These are phyloP conservation scores for Castor canadensis DNA, from an alignment of 2,113 vertebrate species.

Conservation along the genomic window DNA sequence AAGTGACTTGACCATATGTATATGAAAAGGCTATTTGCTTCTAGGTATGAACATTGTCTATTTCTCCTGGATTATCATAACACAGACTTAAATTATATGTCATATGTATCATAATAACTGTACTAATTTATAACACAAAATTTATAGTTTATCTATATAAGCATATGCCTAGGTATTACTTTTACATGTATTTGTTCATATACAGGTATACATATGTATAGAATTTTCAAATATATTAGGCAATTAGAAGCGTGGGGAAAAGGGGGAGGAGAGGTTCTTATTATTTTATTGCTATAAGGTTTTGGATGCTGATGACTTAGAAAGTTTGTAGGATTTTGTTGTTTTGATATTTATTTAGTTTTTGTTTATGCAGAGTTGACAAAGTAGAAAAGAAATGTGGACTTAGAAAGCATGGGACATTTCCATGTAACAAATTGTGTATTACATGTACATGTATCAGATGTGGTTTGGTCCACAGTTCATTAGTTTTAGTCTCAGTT, in stretches of 20 bases:
- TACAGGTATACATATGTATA: neutral
- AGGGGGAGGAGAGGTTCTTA: neutral
- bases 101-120: neutral
- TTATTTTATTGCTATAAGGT: neutral
- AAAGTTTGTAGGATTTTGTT: neutral
- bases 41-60: neutral
- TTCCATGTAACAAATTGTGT: neutral
- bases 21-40: neutral
- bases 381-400: neutral
- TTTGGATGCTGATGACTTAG: neutral
- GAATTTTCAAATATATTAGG: neutral
- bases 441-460: accelerated
- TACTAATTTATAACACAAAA: neutral
- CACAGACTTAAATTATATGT: neutral
- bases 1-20: neutral
- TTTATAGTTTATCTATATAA: neutral
- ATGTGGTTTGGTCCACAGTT: neutral
- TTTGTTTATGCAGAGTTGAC: neutral
- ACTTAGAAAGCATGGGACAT: neutral
- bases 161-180: neutral
- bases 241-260: neutral
- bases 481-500: neutral
- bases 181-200: too few relatives aligned
- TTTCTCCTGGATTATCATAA: neutral
- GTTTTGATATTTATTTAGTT: neutral